phyloP scores from a whole-genome alignment of 2,797 vertebrate species.

The Mormyrus hasselquistii region DNA sequence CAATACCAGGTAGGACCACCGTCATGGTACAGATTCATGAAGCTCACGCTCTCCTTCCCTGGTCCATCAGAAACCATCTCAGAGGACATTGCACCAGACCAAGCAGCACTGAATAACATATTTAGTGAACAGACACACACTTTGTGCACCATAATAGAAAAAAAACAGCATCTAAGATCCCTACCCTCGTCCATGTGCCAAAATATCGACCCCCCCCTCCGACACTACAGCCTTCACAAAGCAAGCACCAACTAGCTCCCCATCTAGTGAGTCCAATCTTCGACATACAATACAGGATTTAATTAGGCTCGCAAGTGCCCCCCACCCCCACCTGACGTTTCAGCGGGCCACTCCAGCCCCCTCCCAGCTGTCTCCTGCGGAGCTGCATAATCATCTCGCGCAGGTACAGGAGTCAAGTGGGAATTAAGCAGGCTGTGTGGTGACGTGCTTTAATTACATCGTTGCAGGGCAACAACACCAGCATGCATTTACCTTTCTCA shows the following conservation, averaged over 20 bases:
- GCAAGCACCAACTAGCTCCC: neutral
- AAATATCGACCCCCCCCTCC: neutral
- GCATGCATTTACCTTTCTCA: conserved; percentile 54
- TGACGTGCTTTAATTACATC: conserved; percentile 73
- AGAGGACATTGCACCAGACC: neutral
- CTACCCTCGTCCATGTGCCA: neutral
- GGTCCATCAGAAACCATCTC: neutral
- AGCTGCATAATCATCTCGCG: conserved; percentile 74
- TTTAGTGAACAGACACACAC: neutral
- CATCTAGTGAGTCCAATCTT: neutral
- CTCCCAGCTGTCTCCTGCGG: conserved; percentile 46
- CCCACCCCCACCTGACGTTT: neutral
- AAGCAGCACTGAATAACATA: neutral
- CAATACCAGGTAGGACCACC: neutral
- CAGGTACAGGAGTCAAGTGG: conserved; percentile 66
- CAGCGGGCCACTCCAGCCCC: conserved; percentile 28
- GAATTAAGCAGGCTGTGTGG: conserved; percentile 73
- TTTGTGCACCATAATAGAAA: neutral
- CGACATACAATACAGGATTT: conserved; percentile 22
- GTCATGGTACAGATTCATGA: neutral
- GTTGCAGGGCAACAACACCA: conserved; percentile 61
- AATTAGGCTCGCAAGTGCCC: conserved; percentile 17
- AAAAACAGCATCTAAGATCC: neutral
- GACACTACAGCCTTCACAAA: neutral
- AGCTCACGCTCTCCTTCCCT: neutral